Base-by-base conservation (phyloP, 1,140 invertebrate species). In the Heliconius hermathena region DNA sequence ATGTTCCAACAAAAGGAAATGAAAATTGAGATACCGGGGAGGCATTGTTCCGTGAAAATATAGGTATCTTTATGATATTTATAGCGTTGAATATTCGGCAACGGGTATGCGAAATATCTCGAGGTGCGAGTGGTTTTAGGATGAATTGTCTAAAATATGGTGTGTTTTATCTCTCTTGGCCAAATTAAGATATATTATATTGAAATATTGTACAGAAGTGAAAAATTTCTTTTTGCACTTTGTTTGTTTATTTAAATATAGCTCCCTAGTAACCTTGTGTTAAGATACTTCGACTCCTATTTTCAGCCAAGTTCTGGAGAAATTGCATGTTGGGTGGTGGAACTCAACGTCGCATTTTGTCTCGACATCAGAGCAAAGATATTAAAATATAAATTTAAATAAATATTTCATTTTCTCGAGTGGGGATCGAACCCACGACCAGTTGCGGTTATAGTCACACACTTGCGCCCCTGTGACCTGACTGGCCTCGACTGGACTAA, bases 31-130 rank as follows among this genome's bases (percentile, higher is more conserved):
- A 93, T 91, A 91, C 88, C 91, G 87, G 82, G 84, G 89, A 66
- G 87, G 87, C 89, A 91, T 93, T 91, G 90, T 91, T 89, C 91
- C 89, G 88, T 90, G 89, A 91, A 93, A 93, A 93, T 93, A 91
- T 91, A 66, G 60, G 60, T 66, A 91, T 93, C 88, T 91, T 89
- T 87, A 91, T 91, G 89, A 91, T 93, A 93, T 91, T 91, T 89
- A 88, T 84, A 85, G 83, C 85, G 89, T 86, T 85, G 84, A 86
- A 87, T 88, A 86, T 88, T 87, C 85, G 86, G 82, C 85, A 85
- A 91, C 60, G 60, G 60, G 22, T 66, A 66, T 66, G 60, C 60
- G 60, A 66, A 60, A 66, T 26, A 66, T 66, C 60, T 66, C 60
- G 60, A 66, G 22, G 60, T 66, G 13, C 60, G 26, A 66, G 60